Evolutionary conservation across 2,888 invertebrate genomes (phyloP).

Genomic region (Polyommatus icarus): DNA sequence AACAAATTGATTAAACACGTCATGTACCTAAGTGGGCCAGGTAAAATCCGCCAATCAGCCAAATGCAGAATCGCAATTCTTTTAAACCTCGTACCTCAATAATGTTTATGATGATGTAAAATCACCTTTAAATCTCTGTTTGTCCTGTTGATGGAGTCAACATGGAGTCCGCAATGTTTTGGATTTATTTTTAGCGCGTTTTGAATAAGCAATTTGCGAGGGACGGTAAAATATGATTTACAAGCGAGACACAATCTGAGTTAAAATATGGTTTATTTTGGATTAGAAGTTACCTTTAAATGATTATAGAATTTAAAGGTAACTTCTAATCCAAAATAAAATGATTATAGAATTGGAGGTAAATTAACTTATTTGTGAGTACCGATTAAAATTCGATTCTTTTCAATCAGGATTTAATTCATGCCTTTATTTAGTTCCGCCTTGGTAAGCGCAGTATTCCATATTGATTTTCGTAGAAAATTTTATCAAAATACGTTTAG

Average conservation of each 20-base stretch:
- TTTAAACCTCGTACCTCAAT: not conserved
- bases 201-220: constrained; percentile 26
- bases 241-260: not conserved
- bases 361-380: no score
- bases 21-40: no score
- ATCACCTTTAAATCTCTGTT: constrained; percentile 9
- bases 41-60: no score
- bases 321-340: no score
- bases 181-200: constrained; percentile 13
- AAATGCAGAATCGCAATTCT: no score
- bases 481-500: no score
- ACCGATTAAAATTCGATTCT: no score
- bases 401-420: no score
- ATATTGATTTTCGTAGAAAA: no score
- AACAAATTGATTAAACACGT: no score
- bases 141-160: constrained; percentile 8
- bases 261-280: not conserved
- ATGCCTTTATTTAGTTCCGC: no score
- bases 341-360: not conserved
- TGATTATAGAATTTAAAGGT: not conserved
- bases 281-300: not conserved
- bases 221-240: constrained; percentile 7
- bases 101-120: not conserved
- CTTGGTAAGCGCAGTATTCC: no score
- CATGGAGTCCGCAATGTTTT: not conserved